Conservation (phyloP, 2,888 invertebrate species). For the Macroteleia sp. region DNA sequence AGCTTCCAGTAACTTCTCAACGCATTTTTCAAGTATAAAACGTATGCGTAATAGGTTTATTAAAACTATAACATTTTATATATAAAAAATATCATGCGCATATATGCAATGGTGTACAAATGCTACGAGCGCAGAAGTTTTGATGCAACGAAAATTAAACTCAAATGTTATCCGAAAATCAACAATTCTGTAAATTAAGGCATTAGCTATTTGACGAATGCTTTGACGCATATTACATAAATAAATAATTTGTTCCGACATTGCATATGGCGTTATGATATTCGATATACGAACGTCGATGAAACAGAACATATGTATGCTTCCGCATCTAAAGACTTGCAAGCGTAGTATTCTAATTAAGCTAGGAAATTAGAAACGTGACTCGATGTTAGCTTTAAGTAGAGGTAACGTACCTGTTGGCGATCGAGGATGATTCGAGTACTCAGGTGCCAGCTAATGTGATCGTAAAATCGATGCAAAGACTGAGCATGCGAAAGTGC, state of each 20-base stretch:
- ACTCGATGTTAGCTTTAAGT: constrained; percentile 71
- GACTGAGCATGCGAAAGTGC: constrained; percentile 35
- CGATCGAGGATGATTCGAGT: constrained; percentile 59
- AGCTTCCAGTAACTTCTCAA: constrained; percentile 55
- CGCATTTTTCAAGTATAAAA: constrained; percentile 39
- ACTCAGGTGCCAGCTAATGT: constrained; percentile 24
- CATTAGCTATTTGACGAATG: too few relatives aligned
- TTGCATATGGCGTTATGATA: constrained; percentile 23
- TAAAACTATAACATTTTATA: constrained; percentile 40
- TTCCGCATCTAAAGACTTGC: constrained; percentile 80
- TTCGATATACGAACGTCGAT: constrained; percentile 44
- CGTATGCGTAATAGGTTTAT: constrained; percentile 40
- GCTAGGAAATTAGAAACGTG: constrained; percentile 72
- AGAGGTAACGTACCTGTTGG: constrained; percentile 65
- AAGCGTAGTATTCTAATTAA: constrained; percentile 72
- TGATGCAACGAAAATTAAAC: constrained; percentile 7
- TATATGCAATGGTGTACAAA: constrained; percentile 36
- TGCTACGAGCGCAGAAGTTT: neutral
- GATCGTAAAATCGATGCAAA: constrained; percentile 17
- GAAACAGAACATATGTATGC: constrained; percentile 72
- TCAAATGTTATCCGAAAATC: too few relatives aligned
- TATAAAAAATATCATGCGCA: constrained; percentile 25
- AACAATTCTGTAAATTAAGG: too few relatives aligned
- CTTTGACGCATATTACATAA: too few relatives aligned
- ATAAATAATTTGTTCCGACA: constrained; percentile 20